Base-by-base conservation (phyloP, 2,797 vertebrate genomes). In the Enteromius trimaculatus region DNA sequence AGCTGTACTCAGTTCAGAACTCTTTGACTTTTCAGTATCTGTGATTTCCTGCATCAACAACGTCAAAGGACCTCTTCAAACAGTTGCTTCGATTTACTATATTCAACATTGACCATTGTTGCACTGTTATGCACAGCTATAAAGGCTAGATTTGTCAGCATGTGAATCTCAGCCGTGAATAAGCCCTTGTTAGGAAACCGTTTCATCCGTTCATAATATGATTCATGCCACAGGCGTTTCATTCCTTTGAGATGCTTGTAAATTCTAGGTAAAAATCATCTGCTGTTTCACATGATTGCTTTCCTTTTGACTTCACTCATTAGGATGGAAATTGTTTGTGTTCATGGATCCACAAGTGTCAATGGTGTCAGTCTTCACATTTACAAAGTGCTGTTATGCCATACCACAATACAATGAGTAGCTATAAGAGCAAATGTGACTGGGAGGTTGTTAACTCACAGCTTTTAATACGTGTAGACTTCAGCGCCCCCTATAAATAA, bases 191-290 rank as follows among this genome's bases (percentile, higher is more conserved):
- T 70, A 51, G 31, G 74, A 60, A 64, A 70, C 16, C 0, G 31
- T 64, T 62, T 64, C 17, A n/a, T 78, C 21, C 34, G 29, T 60
- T 58, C 9, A 82, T 37, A 37, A 81, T 34, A 44, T 51, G 39
- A 77, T 78, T 83, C 75, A 77, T 69, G 37, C 23, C 71, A 53
- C 44, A 65, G 47, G 31, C 71, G 11, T 58, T 77, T 83, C 2
- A 23, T 37, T 47, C n/a, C 26, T 55, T 26, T 23, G 23, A 55
- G 62, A 68, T 55, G 16, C 6, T 42, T 64, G 53, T 34, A n/a
- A 72, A 62, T 71, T 81, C 5, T 62, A 62, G 19, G 39, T 81
- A 69, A 72, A 31, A 58, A 34, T 72, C 16, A 58, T 70, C 16
- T 1, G 1, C 31, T 62, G 37, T 34, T 68, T 31, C 37, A 60